Base-by-base conservation (phyloP, 92 coral and sea anemone genomes). In the Phenganax subtilis region DNA sequence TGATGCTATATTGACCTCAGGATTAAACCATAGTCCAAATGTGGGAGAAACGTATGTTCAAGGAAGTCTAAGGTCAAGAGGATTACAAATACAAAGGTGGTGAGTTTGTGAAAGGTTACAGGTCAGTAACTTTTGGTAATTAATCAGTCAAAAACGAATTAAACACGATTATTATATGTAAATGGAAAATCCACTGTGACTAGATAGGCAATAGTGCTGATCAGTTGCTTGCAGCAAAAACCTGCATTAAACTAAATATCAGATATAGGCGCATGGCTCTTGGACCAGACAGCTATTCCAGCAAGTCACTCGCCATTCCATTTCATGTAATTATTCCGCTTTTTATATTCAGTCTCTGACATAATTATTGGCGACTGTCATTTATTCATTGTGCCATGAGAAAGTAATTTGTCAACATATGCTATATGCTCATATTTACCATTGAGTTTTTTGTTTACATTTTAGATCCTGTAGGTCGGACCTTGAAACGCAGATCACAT, bases 401-500 rank as follows among this genome's bases (percentile, higher is more conserved):
- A 37, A 37, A 1, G 47, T 37, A 37, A 37, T 37, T 20, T 20
- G 25, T 20, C 25, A 20, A 20, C 25, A 20, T 37, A 37, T 37
- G 47, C 47, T 37, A 37, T 37, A 37, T 37, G 47, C 47, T 37
- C 47, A 37, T 37, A 37, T 37, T 37, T 37, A 37, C 47, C 47
- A 0, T 37, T 37, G 47, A 28, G 6, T 7, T 15, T 15, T 0
- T 61, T 7, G 25, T 61, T 61, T 61, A 73, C 59, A 73, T 73
- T 73, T 73, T 73, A 54, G 77, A 73, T 73, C 77, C 77, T 10
- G 59, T 73, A 16, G 77, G 77, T 10, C 0, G 77, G 6, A 59
- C 77, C 16, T 25, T 73, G 5, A 73, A 59, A 73, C 56, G 76
- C 12, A 16, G 77, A 25, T 1, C 17, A 10, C 28, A 59, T 73